Evolutionary conservation across 2,888 invertebrate genomes (phyloP).

Genomic region (Petrolisthes manimaculis): DNA sequence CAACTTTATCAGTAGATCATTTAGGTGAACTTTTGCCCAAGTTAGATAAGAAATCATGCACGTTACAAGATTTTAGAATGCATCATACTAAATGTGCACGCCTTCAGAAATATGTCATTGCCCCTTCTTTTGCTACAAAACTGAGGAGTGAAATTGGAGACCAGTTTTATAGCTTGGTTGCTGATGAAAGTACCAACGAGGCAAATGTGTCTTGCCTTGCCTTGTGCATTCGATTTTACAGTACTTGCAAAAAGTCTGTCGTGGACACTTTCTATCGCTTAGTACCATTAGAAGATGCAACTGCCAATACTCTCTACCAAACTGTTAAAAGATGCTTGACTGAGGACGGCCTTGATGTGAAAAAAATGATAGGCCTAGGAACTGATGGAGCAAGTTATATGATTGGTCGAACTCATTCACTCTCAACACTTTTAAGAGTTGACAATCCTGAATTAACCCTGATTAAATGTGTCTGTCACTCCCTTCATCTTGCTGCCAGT

Average conservation of each 20-base stretch:
- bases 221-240: conserved; percentile 17
- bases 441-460: conserved; percentile 15
- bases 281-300: conserved; percentile 26
- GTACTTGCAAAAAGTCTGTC: neutral
- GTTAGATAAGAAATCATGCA: conserved; percentile 17
- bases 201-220: conserved; percentile 21
- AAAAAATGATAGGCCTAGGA: neutral
- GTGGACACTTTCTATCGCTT: conserved; percentile 25
- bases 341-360: conserved; percentile 35
- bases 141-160: conserved; percentile 23
- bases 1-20: conserved; percentile 23
- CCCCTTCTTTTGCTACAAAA: conserved; percentile 25
- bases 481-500: conserved; percentile 11
- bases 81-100: no score
- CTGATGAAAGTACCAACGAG: conserved; percentile 24
- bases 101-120: conserved; percentile 25
- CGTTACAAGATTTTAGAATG: no score
- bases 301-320: conserved; percentile 5
- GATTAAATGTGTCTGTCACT: neutral
- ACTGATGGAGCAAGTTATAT: conserved; percentile 21
- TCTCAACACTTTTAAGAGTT: neutral
- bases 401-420: conserved; percentile 17
- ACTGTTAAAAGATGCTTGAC: conserved; percentile 24
- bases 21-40: conserved; percentile 26
- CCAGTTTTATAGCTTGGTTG: conserved; percentile 23